phyloP scores from a whole-genome alignment of 2,113 vertebrate species.

The Oryzias woworae region DNA sequence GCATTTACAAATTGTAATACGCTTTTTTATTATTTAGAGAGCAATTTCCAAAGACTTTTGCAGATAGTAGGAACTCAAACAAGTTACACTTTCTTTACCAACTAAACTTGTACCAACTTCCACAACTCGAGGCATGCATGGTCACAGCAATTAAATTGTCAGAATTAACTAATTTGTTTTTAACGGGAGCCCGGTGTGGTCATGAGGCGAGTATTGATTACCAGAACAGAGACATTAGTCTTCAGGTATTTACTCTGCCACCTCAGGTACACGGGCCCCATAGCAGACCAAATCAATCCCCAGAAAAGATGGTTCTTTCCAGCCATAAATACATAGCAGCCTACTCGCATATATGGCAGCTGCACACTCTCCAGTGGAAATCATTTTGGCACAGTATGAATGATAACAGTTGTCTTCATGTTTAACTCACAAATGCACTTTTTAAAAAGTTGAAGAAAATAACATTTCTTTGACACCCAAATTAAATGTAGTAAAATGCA shows the following conservation, averaged over 20 bases:
- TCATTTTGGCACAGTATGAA: constrained; percentile 71
- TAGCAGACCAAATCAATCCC: constrained; percentile 92
- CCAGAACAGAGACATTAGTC: constrained; percentile 93
- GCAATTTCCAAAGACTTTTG: background rate
- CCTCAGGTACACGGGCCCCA: constrained; percentile 85
- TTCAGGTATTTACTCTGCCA: constrained; percentile 98
- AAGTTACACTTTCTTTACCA: constrained; percentile 48
- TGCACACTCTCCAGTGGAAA: constrained; percentile 58
- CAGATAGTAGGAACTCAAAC: constrained; percentile 59
- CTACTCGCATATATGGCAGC: constrained; percentile 56
- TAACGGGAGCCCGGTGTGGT: constrained; percentile 95
- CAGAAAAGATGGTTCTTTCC: constrained; percentile 85
- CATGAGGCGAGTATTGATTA: constrained; percentile 94
- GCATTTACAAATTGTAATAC: background rate
- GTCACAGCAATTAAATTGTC: constrained; percentile 99
- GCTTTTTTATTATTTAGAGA: background rate
- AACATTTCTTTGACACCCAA: background rate
- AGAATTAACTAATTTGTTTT: constrained; percentile 99
- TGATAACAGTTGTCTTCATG: constrained; percentile 65
- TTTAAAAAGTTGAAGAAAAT: constrained; percentile 1
- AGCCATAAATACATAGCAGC: constrained; percentile 83
- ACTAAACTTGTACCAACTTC: constrained; percentile 72
- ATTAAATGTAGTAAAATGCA: constrained; percentile 17
- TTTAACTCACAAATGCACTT: constrained; percentile 23
- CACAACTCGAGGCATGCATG: constrained; percentile 75